Conservation (phyloP, 1,140 invertebrate species). For the Drosophila repletoides region DNA sequence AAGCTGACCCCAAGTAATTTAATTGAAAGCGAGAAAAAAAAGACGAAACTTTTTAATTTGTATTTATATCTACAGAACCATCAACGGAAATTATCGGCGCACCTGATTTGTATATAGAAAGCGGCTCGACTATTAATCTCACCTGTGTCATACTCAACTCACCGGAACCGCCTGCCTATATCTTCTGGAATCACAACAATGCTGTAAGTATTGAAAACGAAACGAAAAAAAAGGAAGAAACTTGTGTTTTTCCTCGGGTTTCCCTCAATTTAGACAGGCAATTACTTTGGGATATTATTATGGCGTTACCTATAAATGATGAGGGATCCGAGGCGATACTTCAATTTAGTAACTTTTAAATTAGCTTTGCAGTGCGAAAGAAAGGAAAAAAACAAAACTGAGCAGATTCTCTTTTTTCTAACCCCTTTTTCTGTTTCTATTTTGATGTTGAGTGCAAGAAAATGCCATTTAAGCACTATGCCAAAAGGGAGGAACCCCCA, state of each 20-base stretch:
- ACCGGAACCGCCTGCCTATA: constrained; percentile 94
- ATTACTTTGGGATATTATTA: constrained; percentile 67
- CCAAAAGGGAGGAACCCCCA: constrained; percentile 11
- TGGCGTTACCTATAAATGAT: constrained; percentile 42
- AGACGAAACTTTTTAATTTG: not conserved
- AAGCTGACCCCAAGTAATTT: not conserved
- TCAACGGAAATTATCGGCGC: constrained; percentile 94
- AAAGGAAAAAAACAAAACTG: too few relatives aligned
- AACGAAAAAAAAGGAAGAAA: too few relatives aligned
- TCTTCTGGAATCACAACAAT: constrained; percentile 96
- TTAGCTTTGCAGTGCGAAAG: constrained; percentile 62
- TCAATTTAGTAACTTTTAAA: constrained; percentile 79
- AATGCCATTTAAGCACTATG: constrained; percentile 65
- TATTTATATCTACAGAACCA: constrained; percentile 87
- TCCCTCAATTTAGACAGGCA: constrained; percentile 44
- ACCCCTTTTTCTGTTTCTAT: constrained; percentile 28
- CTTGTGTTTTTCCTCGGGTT: too few relatives aligned
- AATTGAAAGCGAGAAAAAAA: not conserved
- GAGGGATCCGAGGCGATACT: constrained; percentile 48
- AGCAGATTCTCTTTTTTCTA: constrained; percentile 31
- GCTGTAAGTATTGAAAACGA: too few relatives aligned
- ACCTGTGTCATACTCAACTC: constrained; percentile 95
- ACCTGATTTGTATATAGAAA: constrained; percentile 94
- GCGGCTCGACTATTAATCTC: constrained; percentile 95
- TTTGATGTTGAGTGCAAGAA: constrained; percentile 40